phyloP scores from a whole-genome alignment of 1,140 invertebrate genomes.

The Spodoptera litura region DNA sequence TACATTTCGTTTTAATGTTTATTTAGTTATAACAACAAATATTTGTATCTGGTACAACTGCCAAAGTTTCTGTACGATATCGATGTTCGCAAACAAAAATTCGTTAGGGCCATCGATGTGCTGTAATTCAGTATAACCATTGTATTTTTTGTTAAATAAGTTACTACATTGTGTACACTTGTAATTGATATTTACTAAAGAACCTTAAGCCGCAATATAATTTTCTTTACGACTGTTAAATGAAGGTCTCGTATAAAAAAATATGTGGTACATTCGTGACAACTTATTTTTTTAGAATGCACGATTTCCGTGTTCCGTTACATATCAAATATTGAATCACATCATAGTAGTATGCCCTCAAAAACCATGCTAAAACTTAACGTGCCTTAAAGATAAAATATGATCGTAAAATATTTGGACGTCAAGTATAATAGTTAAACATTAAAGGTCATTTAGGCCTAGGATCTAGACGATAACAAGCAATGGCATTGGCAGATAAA shows the following conservation, averaged over 20 bases:
- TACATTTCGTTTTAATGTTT: constrained; percentile 52
- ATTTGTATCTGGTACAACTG: constrained; percentile 35
- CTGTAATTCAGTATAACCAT: neutral
- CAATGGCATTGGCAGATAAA: constrained; percentile 54
- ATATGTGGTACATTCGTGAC: too few species aligned
- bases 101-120: constrained; percentile 20
- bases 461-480: constrained; percentile 5
- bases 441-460: neutral
- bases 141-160: constrained; percentile 18
- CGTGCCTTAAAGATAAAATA: too few species aligned
- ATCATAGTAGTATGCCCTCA: too few species aligned
- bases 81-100: constrained; percentile 13
- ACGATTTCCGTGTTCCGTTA: too few species aligned
- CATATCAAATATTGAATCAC: too few species aligned
- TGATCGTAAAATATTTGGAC: too few species aligned
- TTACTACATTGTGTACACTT: neutral
- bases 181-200: too few species aligned
- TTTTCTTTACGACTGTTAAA: too few species aligned
- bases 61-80: constrained; percentile 35
- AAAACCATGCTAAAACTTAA: too few species aligned
- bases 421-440: neutral
- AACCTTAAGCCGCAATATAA: too few species aligned
- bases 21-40: constrained; percentile 34
- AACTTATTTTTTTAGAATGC: too few species aligned
- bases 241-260: too few species aligned